Base-by-base conservation (phyloP, 2,888 invertebrate species). In the Gnatocerus cornutus region DNA sequence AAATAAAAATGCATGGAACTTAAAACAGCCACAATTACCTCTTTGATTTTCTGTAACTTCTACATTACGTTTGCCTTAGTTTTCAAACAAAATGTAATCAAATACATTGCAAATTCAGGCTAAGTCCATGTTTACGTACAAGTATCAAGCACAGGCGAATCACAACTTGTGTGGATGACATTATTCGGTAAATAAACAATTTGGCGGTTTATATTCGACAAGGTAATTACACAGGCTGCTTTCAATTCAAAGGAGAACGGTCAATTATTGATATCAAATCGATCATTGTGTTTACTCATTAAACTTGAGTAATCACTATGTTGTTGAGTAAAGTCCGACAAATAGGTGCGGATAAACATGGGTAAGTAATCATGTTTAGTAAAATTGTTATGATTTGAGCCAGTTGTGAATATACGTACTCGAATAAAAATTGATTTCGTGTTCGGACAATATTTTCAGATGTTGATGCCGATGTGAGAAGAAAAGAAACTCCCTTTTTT, bases 271-370 rank as follows among this genome's bases (percentile, higher is more conserved):
- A 33, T 33, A 33, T 6, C 33, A 33, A 33, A 33, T 33, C 33
- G 33, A 33, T 33, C 33, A 33, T 33, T 7, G 33, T 33, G 33
- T 33, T 33, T 33, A 33, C 33, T n/a, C n/a, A 33, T 33, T 33
- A 33, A 33, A 33, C 3, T 33, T 33, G 33, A 33, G 33, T 33
- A 33, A 33, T 33, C 33, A 33, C 9, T 33, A 1, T 33, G 33
- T 6, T 33, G 33, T 33, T n/a, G 33, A 33, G 33, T 33, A 33
- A 33, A 33, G 9, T n/a, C n/a, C 9, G 33, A 33, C 33, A 33
- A 33, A 33, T 33, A 33, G 33, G n/a, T 33, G 33, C 33, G n/a
- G 33, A 33, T 33, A 33, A 33, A 33, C n/a, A 33, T 33, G 21
- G 21, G 21, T 21, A 21, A 21, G 21, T 4, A 21, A 21, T 21